Evolutionary conservation across 2,113 vertebrate species (phyloP).

Genomic region (Chelonoidis abingdonii): DNA sequence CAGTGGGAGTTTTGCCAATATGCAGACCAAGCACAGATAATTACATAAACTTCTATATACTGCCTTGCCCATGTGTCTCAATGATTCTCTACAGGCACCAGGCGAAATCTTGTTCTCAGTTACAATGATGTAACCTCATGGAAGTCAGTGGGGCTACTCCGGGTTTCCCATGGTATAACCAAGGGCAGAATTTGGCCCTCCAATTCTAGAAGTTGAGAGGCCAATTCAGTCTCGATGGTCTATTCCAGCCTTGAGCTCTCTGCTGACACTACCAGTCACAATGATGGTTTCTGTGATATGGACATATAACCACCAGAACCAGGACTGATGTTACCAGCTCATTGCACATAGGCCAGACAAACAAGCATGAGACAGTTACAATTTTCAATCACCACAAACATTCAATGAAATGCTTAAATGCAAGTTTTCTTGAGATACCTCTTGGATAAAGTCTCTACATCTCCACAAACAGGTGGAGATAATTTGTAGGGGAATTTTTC

Average conservation of each 20-base stretch:
- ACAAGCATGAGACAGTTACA: rapidly evolving
- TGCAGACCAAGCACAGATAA: not conserved
- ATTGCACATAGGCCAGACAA: not conserved
- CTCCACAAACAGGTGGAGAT: rapidly evolving
- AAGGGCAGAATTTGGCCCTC: not conserved
- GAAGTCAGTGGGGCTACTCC: not conserved
- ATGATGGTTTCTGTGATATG: not conserved
- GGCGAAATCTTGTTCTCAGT: not conserved
- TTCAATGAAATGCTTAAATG: not conserved
- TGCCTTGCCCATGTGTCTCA: not conserved
- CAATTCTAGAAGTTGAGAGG: not conserved
- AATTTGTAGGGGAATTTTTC: not conserved
- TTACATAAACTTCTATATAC: not conserved
- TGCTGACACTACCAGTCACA: not conserved
- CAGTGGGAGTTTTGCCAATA: not conserved
- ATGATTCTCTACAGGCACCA: not conserved
- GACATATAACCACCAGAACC: not conserved
- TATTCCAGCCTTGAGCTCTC: not conserved
- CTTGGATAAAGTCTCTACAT: rapidly evolving
- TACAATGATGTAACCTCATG: not conserved
- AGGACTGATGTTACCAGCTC: not conserved
- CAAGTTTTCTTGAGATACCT: not conserved
- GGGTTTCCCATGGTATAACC: not conserved
- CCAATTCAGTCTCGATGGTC: rapidly evolving
- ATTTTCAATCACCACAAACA: not conserved